Evolutionary conservation across 2,888 invertebrate species (phyloP), one percentile per base, ranked within the genome.

Genomic region (Rutpela maculata): DNA sequence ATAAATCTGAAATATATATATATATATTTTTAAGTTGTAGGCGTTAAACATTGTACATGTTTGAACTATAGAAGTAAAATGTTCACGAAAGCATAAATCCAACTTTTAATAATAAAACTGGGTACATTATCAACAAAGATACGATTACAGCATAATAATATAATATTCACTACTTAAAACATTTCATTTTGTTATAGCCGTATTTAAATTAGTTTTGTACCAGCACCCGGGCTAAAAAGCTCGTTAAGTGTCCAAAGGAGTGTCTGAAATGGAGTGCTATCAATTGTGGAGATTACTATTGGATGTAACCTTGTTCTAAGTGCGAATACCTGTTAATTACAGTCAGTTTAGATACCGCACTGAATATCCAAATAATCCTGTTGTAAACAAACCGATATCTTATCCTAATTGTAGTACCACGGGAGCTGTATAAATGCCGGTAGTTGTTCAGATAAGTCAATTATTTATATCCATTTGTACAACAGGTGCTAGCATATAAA

Each of bases 271-370:
- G 55, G 75, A 73, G 70, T 77, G 81, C 80, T 83, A 83, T 83
- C 82, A 84, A 82, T 82, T 82, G 80, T 78, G 69, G 78, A 82
- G 84, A 83, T 83, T 83, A 83, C 79, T 82, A 79, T 72, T 79
- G 77, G 78, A 76, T 75, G 79, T 76, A 79, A 76, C 76, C 80
- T 81, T 81, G 80, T 80, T 78, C 81, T 83, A 84, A 86, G 85
- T 86, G 84, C 84, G 84, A 86, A 86, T 86, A 85, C 85, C 85
- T 86, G 85, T 85, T 86, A 85, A 85, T 85, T 85, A 85, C 81
- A 71, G 79, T 73, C 81, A 72, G 82, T 84, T 83, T 82, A 84
- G 84, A 83, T 84, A 84, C 81, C 74, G 78, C 80, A 78, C 79
- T 66, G 78, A 78, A 82, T 79, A 5, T 79, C 78, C 75, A 77